Base-by-base conservation (phyloP, 2,113 vertebrate genomes). In the Capra hircus region DNA sequence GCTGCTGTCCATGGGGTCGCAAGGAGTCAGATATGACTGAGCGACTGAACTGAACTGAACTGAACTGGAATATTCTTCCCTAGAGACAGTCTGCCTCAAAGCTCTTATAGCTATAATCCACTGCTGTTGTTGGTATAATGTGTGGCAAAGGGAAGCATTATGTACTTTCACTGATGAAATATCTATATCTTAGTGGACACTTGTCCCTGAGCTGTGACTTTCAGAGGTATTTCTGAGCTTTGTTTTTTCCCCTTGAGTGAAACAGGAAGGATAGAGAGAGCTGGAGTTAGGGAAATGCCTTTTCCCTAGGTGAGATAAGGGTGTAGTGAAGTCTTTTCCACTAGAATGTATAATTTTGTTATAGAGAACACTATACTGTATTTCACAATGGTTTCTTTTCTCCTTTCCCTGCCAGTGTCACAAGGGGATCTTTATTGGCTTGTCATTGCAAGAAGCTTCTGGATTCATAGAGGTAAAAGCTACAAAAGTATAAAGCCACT, bases 1-100 rank as follows among this genome's bases (percentile, higher is more conserved):
- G n/a, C 67, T 71, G 19, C 5, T 0, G 5, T 21, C 67, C 67
- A 71, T 6, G n/a, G n/a, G 10, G 10, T 36, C 0, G 1, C 9
- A 71, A 21, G 36, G n/a, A 6, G 5, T 71, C 1, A 0, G 19
- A 71, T 36, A 71, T 12, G 21, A 21, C n/a, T 71, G n/a, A 71
- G 9, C 0, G 19, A 71, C n/a, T 71, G n/a, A 71, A 71, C 4
- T 71, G 64, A 21, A 71, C 4, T 21, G n/a, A 21, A 71, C 10
- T 71, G 67, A 71, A 40, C 19, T 12, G 10, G 2, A 40, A 71
- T 62, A 62, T 19, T 78, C 8, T 27, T 62, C 7, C 19, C 9
- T n/a, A 78, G 67, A 52, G 52, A 57, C 5, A 77, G 7, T 52
- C 16, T 87, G 12, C n/a, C 92, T 87, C 50, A 45, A 78, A 87